phyloP scores from a whole-genome alignment of 2,888 invertebrate genomes.

The Exocentrus adspersus region DNA sequence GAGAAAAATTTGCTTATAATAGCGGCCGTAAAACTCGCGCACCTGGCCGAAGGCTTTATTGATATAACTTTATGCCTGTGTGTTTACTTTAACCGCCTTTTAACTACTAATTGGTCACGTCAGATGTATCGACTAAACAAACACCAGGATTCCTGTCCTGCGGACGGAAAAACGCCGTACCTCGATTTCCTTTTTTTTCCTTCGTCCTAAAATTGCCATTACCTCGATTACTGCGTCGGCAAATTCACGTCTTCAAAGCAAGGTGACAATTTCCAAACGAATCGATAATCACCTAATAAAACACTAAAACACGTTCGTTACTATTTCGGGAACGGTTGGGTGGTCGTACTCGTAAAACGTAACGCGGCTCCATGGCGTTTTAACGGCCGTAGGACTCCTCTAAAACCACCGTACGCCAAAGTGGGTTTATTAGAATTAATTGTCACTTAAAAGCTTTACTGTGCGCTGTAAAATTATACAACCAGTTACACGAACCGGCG shows the following conservation, averaged over 20 bases:
- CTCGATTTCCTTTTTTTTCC: too few relatives aligned
- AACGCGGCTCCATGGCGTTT: slow-evolving; percentile 35
- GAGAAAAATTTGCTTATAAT: too few relatives aligned
- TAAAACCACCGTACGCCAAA: slow-evolving; percentile 23
- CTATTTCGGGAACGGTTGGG: slow-evolving; percentile 35
- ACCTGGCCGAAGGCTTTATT: slow-evolving; percentile 23
- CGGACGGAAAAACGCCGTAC: slow-evolving; percentile 5
- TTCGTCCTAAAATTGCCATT: too few relatives aligned
- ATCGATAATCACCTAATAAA: slow-evolving; percentile 22
- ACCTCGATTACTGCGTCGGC: background rate
- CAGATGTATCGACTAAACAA: slow-evolving; percentile 26
- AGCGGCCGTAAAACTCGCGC: background rate
- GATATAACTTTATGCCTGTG: slow-evolving; percentile 20
- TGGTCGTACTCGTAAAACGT: slow-evolving; percentile 40
- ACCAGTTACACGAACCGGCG: too few relatives aligned
- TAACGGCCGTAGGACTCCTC: slow-evolving; percentile 26
- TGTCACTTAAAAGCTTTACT: slow-evolving; percentile 28
- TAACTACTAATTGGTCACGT: slow-evolving; percentile 27
- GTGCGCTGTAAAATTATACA: slow-evolving; percentile 23
- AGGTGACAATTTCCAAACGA: background rate
- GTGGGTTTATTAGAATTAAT: slow-evolving; percentile 30
- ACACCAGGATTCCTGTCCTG: background rate
- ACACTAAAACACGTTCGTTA: slow-evolving; percentile 9
- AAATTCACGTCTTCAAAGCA: background rate
- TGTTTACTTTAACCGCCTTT: slow-evolving; percentile 25